These are phyloP conservation scores for Tuberolachnus salignus DNA, from an alignment of 2,888 invertebrate genomes.

Conservation along the genomic window DNA sequence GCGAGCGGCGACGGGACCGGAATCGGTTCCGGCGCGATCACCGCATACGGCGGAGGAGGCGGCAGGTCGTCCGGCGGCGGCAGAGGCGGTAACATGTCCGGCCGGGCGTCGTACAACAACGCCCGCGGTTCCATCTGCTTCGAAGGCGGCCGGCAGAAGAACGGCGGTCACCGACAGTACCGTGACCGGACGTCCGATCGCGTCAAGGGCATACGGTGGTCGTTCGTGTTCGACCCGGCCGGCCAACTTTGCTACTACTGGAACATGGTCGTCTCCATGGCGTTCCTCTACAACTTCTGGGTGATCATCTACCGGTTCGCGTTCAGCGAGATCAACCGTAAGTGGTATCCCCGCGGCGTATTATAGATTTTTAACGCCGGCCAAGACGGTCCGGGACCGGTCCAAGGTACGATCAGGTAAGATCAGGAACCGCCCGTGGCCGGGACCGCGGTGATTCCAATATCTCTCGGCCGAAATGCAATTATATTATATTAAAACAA, in stretches of 20 bases:
- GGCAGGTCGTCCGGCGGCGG: slow-evolving; percentile 64
- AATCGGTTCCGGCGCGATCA: slow-evolving; percentile 63
- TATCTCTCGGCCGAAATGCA: no score
- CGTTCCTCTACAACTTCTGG: slow-evolving; percentile 97
- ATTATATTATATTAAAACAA: no score
- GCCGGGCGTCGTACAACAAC: slow-evolving; percentile 61
- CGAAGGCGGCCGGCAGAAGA: slow-evolving; percentile 54
- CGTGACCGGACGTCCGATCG: slow-evolving; percentile 52
- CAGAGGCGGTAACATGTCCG: slow-evolving; percentile 46
- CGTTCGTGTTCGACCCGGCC: slow-evolving; percentile 98
- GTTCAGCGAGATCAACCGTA: slow-evolving; percentile 94
- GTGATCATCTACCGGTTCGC: slow-evolving; percentile 98
- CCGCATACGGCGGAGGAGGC: neutral
- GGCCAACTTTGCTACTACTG: slow-evolving; percentile 95
- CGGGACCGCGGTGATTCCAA: no score
- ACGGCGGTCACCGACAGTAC: slow-evolving; percentile 54
- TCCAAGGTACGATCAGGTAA: no score
- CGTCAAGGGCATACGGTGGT: slow-evolving; percentile 74
- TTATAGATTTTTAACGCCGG: no score
- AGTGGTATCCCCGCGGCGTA: slow-evolving; percentile 63
- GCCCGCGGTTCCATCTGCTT: slow-evolving; percentile 66
- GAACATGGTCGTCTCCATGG: slow-evolving; percentile 95
- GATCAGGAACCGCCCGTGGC: no score
- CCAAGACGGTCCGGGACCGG: no score
- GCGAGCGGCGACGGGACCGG: slow-evolving; percentile 77